Evolutionary conservation across 2,888 invertebrate genomes (phyloP).

Genomic region (Platycheirus albimanus): DNA sequence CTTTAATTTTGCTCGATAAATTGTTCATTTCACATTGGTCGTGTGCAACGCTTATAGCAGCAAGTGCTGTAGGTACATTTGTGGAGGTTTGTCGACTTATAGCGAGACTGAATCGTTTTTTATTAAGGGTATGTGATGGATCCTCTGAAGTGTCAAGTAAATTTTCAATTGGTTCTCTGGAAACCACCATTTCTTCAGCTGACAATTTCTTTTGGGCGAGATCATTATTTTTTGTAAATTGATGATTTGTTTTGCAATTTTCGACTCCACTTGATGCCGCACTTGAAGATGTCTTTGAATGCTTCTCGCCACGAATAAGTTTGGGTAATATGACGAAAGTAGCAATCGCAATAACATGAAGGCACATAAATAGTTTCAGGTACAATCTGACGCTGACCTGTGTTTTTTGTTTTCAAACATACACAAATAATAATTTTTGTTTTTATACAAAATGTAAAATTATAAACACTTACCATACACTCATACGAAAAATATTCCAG

Average conservation of each 20-base stretch:
- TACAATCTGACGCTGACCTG: slow-evolving; percentile 85
- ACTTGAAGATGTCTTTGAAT: slow-evolving; percentile 63
- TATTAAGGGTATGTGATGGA: slow-evolving; percentile 2
- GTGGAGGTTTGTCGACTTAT: slow-evolving; percentile 36
- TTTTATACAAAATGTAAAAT: too few species aligned
- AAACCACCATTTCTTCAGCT: neutral
- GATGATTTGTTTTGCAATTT: slow-evolving; percentile 38
- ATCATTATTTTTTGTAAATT: slow-evolving; percentile 53
- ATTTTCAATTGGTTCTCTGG: neutral
- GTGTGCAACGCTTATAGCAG: slow-evolving; percentile 81
- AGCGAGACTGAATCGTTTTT: slow-evolving; percentile 38
- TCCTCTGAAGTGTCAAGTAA: slow-evolving; percentile 10
- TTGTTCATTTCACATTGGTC: slow-evolving; percentile 83
- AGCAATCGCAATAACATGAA: slow-evolving; percentile 81
- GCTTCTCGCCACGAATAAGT: slow-evolving; percentile 79
- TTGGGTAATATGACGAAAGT: slow-evolving; percentile 81
- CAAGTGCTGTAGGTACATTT: slow-evolving; percentile 77
- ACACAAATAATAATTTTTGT: too few species aligned
- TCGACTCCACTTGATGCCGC: slow-evolving; percentile 33
- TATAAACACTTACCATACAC: too few species aligned
- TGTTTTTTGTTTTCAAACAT: too few species aligned
- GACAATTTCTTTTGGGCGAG: slow-evolving; percentile 47
- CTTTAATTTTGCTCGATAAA: slow-evolving; percentile 81
- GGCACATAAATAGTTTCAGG: slow-evolving; percentile 83
- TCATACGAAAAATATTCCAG: too few species aligned